phyloP scores from a whole-genome alignment of 2,797 vertebrate genomes.

The Channa striata region DNA sequence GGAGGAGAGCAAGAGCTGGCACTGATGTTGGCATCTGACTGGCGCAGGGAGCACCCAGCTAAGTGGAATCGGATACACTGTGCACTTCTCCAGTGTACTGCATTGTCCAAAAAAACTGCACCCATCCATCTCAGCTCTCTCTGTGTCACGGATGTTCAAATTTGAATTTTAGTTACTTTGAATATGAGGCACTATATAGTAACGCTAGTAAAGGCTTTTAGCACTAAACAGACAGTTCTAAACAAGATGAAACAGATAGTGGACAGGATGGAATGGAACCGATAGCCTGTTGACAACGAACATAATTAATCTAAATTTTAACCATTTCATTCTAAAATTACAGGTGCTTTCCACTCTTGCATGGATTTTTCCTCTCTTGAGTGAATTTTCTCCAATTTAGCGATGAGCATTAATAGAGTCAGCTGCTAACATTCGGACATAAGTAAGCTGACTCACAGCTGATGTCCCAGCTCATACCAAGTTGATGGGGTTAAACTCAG shows the following conservation, averaged over 20 bases:
- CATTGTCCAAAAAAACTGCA: constrained; percentile 32
- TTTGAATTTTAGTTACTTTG: background rate
- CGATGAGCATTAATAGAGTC: too few species aligned
- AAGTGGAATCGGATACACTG: constrained; percentile 70
- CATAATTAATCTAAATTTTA: too few species aligned
- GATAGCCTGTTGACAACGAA: background rate
- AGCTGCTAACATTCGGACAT: too few species aligned
- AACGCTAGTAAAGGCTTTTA: background rate
- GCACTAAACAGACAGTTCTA: background rate
- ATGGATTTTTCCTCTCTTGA: too few species aligned
- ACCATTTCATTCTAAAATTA: too few species aligned
- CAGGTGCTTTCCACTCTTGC: too few species aligned
- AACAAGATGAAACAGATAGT: background rate
- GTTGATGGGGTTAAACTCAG: too few species aligned
- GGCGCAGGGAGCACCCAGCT: constrained; percentile 53
- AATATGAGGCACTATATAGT: background rate
- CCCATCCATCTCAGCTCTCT: background rate
- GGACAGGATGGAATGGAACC: too few species aligned
- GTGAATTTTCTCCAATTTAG: too few species aligned
- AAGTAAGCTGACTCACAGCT: too few species aligned
- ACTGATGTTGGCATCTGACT: constrained; percentile 64
- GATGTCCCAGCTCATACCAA: too few species aligned
- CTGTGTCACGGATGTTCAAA: background rate
- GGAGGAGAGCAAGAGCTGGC: constrained; percentile 50
- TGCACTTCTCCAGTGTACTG: constrained; percentile 33